Conservation (phyloP, 2,113 vertebrate genomes). For the Mustela nigripes region DNA sequence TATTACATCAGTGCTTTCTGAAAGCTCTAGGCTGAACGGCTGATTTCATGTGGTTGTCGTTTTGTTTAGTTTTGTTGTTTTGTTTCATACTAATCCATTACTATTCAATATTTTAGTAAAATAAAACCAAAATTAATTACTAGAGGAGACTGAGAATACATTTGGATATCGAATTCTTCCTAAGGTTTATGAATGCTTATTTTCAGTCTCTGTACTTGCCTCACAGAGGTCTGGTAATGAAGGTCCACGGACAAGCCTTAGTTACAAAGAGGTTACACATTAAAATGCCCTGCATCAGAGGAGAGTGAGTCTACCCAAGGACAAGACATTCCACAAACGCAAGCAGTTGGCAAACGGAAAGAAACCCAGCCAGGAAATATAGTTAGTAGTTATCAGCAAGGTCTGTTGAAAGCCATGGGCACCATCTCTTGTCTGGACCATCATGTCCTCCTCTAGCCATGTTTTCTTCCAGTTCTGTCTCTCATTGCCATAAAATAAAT, state of each 20-base stretch:
- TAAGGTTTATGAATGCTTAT: not conserved
- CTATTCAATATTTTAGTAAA: not conserved
- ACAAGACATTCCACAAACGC: not conserved
- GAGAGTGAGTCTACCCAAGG: not conserved
- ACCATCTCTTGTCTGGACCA: not conserved
- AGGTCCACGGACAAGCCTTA: not conserved
- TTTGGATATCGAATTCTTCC: not conserved
- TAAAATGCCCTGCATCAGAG: not conserved
- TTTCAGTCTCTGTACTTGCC: not conserved
- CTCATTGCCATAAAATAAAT: not conserved
- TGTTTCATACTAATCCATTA: not conserved
- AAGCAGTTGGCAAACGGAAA: not conserved
- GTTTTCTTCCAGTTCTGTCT: not conserved
- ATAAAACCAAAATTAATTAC: not conserved
- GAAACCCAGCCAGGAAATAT: fast-evolving
- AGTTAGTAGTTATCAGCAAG: not conserved
- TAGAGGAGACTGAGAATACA: not conserved
- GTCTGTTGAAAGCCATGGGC: not conserved
- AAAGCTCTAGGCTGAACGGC: not conserved
- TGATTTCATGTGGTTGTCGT: not conserved
- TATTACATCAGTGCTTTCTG: fast-evolving
- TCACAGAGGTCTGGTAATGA: not conserved
- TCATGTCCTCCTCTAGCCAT: not conserved
- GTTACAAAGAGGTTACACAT: not conserved
- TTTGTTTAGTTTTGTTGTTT: not conserved